Evolutionary conservation across 2,888 invertebrate genomes (phyloP).

Genomic region (Aradus depressus): DNA sequence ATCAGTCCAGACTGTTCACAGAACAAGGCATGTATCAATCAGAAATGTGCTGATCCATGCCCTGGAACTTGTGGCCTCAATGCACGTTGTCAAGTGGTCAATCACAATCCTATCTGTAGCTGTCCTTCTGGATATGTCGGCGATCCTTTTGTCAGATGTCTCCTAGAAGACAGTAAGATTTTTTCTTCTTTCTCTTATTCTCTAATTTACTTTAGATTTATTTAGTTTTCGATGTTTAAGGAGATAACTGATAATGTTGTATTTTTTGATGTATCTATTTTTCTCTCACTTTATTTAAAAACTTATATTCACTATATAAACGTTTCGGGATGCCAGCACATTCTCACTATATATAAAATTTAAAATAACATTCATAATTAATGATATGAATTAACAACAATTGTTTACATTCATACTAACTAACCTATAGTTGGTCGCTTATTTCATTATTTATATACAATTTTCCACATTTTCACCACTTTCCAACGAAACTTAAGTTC

Average conservation of each 20-base stretch:
- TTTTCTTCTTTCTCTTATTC: neutral
- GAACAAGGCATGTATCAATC: constrained; percentile 62
- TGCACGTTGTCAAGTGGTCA: constrained; percentile 64
- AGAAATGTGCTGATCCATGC: constrained; percentile 68
- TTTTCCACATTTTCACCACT: no score
- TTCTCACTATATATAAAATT: no score
- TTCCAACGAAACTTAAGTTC: no score
- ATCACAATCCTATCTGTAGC: constrained; percentile 61
- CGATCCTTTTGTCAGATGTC: constrained; percentile 47
- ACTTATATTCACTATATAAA: neutral
- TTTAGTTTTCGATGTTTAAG: neutral
- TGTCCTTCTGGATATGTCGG: constrained; percentile 48
- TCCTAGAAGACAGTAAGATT: constrained; percentile 33
- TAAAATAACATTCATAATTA: no score
- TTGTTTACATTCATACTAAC: no score
- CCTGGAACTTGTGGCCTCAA: constrained; percentile 63
- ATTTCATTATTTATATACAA: no score
- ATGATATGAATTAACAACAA: no score
- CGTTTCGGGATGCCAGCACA: no score
- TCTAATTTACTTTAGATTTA: neutral
- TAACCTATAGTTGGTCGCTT: no score
- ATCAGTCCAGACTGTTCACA: constrained; percentile 66
- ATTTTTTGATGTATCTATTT: neutral
- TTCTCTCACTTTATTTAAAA: neutral
- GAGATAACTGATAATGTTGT: neutral